Base-by-base conservation (phyloP, 2,113 vertebrate species). In the Rhea americana region DNA sequence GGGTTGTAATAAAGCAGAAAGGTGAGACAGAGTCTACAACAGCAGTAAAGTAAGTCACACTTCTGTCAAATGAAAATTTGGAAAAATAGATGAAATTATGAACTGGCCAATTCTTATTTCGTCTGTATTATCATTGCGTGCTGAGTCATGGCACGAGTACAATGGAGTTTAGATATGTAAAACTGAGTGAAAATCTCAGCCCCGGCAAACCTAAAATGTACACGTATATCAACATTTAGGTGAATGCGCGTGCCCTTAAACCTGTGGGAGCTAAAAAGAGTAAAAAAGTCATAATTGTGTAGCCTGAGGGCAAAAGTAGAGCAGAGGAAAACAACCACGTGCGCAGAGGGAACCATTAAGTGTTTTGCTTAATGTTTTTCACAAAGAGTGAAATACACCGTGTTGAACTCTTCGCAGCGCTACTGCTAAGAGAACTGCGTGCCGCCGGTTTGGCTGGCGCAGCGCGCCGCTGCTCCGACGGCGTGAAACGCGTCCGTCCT, bases 401-500 rank as follows among this genome's bases (percentile, higher is more conserved):
- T 26, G 7, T 32, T 30, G 28, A 56, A 56, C 24, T 24, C 47
- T 56, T 72, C 77, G 4, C 37, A 81, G 25, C 26, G 85, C 63
- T 83, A 6, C n/a, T 85, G 47, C 66, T 50, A 66, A 88, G 81
- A 74, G 67, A 53, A 56, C 28, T 58, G 18, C 28, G 19, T 74
- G 28, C 77, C 62, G 65, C 35, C 45, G 9, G 1, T 88, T 92
- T 87, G 14, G 35, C 61, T 8, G 8, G 18, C 47, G 43, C 67
- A 65, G 63, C 4, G 62, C 47, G 75, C 68, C 48, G 76, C 74
- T 67, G 86, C 48, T 89, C 67, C 51, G 59, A 74, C 92, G 79
- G 86, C 79, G 75, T 28, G 45, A 91, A 87, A 73, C 16, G 21
- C 13, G 92, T 62, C 62, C 82, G 92, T 62, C 62, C 82, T 53